Conservation (phyloP, 2,888 invertebrate species). For the Mythimna pallens region DNA sequence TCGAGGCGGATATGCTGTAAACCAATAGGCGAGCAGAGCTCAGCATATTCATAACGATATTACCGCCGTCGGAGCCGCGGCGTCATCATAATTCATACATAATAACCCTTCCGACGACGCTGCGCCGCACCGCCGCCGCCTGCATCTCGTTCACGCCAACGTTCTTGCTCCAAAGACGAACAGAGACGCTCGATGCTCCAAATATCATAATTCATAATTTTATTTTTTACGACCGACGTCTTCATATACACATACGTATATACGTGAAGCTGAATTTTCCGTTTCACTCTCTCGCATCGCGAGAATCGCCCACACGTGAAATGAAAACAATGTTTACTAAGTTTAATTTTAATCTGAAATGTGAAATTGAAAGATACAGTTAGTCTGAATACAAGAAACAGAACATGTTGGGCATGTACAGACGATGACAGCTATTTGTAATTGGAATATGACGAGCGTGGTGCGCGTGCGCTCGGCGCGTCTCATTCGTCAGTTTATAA, state of each 20-base stretch:
- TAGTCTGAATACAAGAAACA: constrained; percentile 75
- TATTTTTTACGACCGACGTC: constrained; percentile 80
- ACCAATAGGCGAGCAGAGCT: constrained; percentile 88
- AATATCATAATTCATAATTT: constrained; percentile 90
- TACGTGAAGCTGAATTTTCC: constrained; percentile 75
- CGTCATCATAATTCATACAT: constrained; percentile 91
- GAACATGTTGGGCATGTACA: constrained; percentile 81
- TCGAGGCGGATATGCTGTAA: constrained; percentile 88
- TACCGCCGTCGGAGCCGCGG: constrained; percentile 88
- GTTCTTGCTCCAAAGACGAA: constrained; percentile 72
- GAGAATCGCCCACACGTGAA: constrained; percentile 50
- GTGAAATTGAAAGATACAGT: constrained; percentile 72
- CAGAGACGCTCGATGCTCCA: constrained; percentile 82
- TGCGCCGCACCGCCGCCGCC: constrained; percentile 78
- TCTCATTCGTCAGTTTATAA: constrained; percentile 91
- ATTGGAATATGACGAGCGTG: constrained; percentile 90
- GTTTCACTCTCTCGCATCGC: constrained; percentile 74
- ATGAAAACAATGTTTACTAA: constrained; percentile 60
- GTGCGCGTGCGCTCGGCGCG: constrained; percentile 88
- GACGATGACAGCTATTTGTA: constrained; percentile 89
- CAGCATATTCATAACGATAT: constrained; percentile 91
- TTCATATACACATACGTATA: constrained; percentile 67
- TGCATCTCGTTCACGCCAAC: constrained; percentile 83
- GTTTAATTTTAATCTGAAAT: constrained; percentile 66
- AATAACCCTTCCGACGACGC: constrained; percentile 89